These are phyloP conservation scores for Trichomalopsis sarcophagae DNA, from an alignment of 1,140 invertebrate genomes.

Conservation along the genomic window DNA sequence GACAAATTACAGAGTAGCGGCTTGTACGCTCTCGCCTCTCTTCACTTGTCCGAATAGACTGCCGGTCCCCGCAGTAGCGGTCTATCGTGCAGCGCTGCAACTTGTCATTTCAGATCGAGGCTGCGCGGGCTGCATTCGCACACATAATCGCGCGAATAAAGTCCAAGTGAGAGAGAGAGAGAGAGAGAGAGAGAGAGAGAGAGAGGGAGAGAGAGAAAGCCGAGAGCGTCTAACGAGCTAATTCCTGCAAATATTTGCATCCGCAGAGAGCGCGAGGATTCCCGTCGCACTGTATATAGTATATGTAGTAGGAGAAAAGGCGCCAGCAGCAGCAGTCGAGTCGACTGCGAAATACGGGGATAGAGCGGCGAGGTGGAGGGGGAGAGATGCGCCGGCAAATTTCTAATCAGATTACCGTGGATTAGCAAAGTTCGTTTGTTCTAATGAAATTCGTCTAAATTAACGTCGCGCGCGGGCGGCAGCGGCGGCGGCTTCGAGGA, in stretches of 20 bases:
- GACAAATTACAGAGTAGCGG: constrained; percentile 42
- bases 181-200: neutral
- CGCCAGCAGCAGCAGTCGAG: neutral
- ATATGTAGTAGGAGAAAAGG: constrained; percentile 2
- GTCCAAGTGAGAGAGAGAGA: neutral
- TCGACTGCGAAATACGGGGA: constrained; percentile 32
- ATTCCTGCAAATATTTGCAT: constrained; percentile 71
- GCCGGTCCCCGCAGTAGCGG: neutral
- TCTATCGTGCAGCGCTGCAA: neutral
- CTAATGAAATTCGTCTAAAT: constrained; percentile 76
- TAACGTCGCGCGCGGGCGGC: constrained; percentile 61
- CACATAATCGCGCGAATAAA: constrained; percentile 1
- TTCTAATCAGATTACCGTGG: constrained; percentile 75
- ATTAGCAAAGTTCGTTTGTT: constrained; percentile 76
- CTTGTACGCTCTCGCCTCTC: neutral
- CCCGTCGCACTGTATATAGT: constrained; percentile 43
- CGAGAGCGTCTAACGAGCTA: constrained; percentile 59
- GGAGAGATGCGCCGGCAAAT: constrained; percentile 61
- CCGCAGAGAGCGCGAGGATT: constrained; percentile 53
- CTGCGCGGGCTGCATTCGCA: neutral
- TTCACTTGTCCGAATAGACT: neutral
- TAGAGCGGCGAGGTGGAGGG: constrained; percentile 45
- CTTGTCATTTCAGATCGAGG: neutral
- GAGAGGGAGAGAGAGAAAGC: neutral
- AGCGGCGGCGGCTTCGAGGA: constrained; percentile 3